Evolutionary conservation across 1,140 invertebrate species (phyloP), one percentile per base, ranked within the genome.

Genomic region (Proales similis): DNA sequence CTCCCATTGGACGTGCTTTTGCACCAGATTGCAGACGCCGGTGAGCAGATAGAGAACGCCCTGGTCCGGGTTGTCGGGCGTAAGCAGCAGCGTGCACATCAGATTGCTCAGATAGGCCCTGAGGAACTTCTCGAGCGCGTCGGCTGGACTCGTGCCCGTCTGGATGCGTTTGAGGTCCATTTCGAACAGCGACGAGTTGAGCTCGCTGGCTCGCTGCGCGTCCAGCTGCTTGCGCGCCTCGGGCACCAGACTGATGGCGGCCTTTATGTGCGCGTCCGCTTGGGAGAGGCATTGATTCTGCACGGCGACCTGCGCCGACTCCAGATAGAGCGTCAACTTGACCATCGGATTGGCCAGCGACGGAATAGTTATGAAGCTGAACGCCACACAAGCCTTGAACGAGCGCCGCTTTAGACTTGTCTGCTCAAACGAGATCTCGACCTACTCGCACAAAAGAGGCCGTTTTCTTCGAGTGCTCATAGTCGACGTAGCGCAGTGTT

Each of bases 301-400:
- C 48, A 95, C 76, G 22, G 90, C 88, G 38, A 90, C 84, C 76
- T 92, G 86, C 26, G 87, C 88, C 12, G 86, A 85, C 4, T 89
- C 75, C 45, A 94, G 77, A 77, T 92, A 92, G 14, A 95, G 80
- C 67, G 87, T 83, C 53, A 93, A 80, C 68, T 86, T 82, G 20
- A 80, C 80, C 63, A 84, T 79, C 5, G 84, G 80, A 64, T 85
- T 85, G 64, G 81, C 80, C 67, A 96, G 82, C 4, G 90, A 94
- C 20, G 92, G 92, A 75, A 93, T 88, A 1, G 91, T 95, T 32
- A 97, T 92, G 71, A 86, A 95, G 74, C 84, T 86, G 76, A 89
- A 96, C 0, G 92, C 91, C 48, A 87, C 83, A 79, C 91, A 96
- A n/a, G 90, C 90, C 74, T 79, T 65, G 19, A 72, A 66, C 39